These are phyloP conservation scores for Volucella bombylans DNA, from an alignment of 2,888 invertebrate species.

Conservation along the genomic window DNA sequence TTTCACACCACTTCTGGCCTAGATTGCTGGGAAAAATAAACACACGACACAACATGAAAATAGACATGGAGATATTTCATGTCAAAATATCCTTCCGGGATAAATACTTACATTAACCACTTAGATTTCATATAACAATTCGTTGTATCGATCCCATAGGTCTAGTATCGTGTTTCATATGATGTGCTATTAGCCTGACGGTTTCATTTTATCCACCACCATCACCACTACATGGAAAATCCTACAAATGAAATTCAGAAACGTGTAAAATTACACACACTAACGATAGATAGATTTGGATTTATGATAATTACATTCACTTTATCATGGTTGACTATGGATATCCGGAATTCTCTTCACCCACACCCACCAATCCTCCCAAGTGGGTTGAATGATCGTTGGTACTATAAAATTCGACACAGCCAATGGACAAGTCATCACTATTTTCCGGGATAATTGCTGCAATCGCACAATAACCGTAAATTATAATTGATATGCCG, in stretches of 20 bases:
- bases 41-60: neutral
- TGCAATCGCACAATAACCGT: constrained; percentile 60
- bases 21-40: neutral
- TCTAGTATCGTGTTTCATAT: constrained; percentile 34
- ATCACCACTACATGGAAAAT: neutral
- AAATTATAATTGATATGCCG: constrained; percentile 72
- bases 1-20: constrained; percentile 4
- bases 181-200: constrained; percentile 40
- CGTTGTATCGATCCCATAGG: constrained; percentile 42
- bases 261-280: neutral
- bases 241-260: constrained; percentile 22
- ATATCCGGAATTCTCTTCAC: no score
- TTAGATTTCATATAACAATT: constrained; percentile 33
- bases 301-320: constrained; percentile 11
- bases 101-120: constrained; percentile 21
- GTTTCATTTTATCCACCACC: neutral
- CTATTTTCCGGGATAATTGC: constrained; percentile 58
- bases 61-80: neutral
- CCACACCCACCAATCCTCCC: no score
- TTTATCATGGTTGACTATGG: neutral
- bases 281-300: neutral
- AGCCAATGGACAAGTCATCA: constrained; percentile 53
- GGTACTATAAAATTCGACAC: neutral
- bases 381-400: no score
- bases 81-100: constrained; percentile 13